A percentile compares a stretch with the other conserved stretches of the same genome.
Evolutionary conservation across 1,140 invertebrate genomes (phyloP).

Genomic region (Venustaconcha ellipsiformis): DNA sequence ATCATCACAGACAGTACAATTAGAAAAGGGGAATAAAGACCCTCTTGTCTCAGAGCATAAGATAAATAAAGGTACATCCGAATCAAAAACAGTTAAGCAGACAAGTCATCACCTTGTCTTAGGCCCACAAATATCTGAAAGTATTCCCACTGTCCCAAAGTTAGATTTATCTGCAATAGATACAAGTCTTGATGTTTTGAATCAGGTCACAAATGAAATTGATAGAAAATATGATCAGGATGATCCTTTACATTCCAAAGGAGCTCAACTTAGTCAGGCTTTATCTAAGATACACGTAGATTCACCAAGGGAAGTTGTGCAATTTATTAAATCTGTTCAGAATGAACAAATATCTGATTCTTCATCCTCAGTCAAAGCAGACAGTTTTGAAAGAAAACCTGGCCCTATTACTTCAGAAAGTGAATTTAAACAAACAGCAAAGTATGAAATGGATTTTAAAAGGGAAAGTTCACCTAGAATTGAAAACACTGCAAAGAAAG

Average conservation of each 20-base stretch:
- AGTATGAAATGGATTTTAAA: no score
- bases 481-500: conserved; percentile 12
- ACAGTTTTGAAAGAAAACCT: no score
- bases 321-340: conserved; percentile 32
- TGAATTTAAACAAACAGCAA: no score
- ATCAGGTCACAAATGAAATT: conserved; percentile 24
- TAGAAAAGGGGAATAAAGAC: no score
- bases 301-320: conserved; percentile 27
- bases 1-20: no score
- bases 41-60: no score
- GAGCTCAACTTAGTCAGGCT: conserved; percentile 9
- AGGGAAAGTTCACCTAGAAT: neutral
- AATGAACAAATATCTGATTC: conserved; percentile 2
- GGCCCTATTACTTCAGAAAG: no score
- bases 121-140: conserved; percentile 3
- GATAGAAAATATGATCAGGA: conserved; percentile 4
- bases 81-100: neutral
- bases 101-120: neutral
- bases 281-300: conserved; percentile 28
- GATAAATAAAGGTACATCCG: no score
- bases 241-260: neutral
- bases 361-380: no score
- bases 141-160: conserved; percentile 13
- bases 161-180: conserved; percentile 33
- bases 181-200: conserved; percentile 35